phyloP scores from a whole-genome alignment of 2,797 vertebrate genomes.

The Antrozous pallidus region DNA sequence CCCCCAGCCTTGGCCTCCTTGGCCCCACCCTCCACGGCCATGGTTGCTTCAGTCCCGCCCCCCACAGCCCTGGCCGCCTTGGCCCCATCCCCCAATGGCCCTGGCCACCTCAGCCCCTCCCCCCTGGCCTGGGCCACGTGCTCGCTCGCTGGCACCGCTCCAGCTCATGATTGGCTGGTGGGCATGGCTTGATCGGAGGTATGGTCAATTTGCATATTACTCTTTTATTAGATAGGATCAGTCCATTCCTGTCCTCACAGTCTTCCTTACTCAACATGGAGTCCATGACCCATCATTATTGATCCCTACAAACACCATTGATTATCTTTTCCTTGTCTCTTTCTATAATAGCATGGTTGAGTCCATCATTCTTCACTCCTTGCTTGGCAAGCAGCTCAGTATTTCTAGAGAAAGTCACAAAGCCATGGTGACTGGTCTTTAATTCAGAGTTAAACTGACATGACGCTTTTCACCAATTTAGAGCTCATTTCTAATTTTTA shows the following conservation, averaged over 20 bases:
- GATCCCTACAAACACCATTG: neutral
- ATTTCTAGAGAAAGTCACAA: neutral
- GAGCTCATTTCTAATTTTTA: neutral
- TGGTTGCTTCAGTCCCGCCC: too few relatives aligned
- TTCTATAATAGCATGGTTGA: neutral
- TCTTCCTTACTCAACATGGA: neutral
- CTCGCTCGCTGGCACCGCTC: too few relatives aligned
- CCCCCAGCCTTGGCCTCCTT: too few relatives aligned
- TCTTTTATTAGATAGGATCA: too few relatives aligned
- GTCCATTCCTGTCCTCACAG: neutral
- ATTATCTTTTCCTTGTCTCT: neutral
- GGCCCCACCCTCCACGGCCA: too few relatives aligned
- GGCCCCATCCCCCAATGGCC: too few relatives aligned
- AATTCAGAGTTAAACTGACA: conserved; percentile 2
- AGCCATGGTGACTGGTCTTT: neutral
- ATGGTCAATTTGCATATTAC: too few relatives aligned
- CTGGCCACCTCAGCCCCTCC: too few relatives aligned
- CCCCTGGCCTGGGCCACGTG: too few relatives aligned
- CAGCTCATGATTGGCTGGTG: too few relatives aligned
- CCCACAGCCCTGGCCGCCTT: too few relatives aligned
- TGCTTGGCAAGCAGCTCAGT: neutral
- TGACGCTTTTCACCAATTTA: neutral
- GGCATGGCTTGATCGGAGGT: too few relatives aligned
- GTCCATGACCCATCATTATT: neutral
- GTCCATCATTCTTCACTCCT: neutral